Base-by-base conservation (phyloP, 2,888 invertebrate species). In the Crossocerus cetratus region DNA sequence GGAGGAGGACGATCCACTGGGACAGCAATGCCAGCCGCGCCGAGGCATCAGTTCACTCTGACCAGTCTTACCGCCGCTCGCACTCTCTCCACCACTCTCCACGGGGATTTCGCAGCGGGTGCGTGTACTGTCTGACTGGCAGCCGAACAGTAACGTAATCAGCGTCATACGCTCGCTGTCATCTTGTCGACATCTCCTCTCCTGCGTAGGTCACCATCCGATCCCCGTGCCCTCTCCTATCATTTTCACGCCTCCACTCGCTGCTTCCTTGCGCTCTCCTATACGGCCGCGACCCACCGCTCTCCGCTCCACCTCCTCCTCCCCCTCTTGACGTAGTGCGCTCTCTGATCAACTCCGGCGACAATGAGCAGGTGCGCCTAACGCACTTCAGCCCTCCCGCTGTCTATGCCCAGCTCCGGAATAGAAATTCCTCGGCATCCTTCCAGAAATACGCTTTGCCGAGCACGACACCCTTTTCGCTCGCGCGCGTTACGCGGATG, bases 81-180 rank as follows among this genome's bases (percentile, higher is more conserved):
- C n/a, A n/a, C n/a, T n/a, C n/a, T n/a, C n/a, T n/a, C n/a, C n/a
- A n/a, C n/a, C 45, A 57, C 32, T 45, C 21, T 56, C 18, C 23
- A 55, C 57, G 32, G 54, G 53, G 44, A 43, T 45, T 59, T 63
- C 43, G 54, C 42, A 22, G 63, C 22, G 16, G 43, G 71, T 22
- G 55, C 22, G 32, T 21, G 45, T 18, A 59, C 57, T 53, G 53
- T n/a, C 53, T 21, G 49, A 23, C 65, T 32, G 66, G 49, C 20
- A 54, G 65, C 20, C 59, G 69, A 74, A 42, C n/a, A 57, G 32
- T n/a, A 63, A 69, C 57, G 70, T 45, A 63, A 74, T 73, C 58
- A 83, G 81, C 85, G 84, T 84, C 81, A 83, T 76, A 74, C 83
- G 72, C 68, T 62, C 83, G 81, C 86, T 87, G 86, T 86, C 86